Evolutionary conservation across 2,797 vertebrate species (phyloP), one percentile per base, ranked within the genome.

Genomic region (Enteromius viviparus): DNA sequence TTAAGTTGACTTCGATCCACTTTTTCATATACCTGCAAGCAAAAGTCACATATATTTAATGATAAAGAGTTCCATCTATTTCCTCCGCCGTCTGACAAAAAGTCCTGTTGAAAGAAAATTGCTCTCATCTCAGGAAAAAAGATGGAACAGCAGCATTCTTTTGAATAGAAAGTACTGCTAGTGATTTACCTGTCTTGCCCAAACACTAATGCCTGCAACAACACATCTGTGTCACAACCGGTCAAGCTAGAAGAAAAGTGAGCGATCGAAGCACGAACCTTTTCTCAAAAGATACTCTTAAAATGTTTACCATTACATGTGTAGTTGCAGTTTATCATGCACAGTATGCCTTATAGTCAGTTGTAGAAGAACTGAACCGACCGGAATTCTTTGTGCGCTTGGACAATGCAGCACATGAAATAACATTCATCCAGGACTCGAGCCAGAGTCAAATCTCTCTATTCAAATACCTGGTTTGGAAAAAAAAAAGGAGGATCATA

Each of bases 91-190:
- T 80, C 76, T 47, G 51, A 78, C 77, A 84, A 80, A 86, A 78
- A 72, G 68, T 68, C 34, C 74, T 12, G 75, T 79, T 85, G 70
- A 51, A 68, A 78, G 85, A 84, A 85, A 85, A 88, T 88, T 82
- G 81, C 85, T 78, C 49, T 81, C 64, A 77, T 81, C 65, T 85
- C 45, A 47, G 49, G 40, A 74, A 70, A 82, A 74, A 78, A 76
- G 75, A 74, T 84, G 84, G 58, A 40, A 78, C 68, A 17, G 65
- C 75, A 70, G 53, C 49, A 60, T 79, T 71, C 53, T 81, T 55
- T 34, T 81, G 74, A 85, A 86, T 62, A 53, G 74, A 47, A 81
- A 51, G 19, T 68, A 32, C 47, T 79, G 40, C 8, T 23, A 80
- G 70, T 77, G 70, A 83, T 83, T 81, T 84, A 34, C 37, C 3